Conservation (phyloP, 92 coral and sea anemone species). For the Phymanthus crucifer region DNA sequence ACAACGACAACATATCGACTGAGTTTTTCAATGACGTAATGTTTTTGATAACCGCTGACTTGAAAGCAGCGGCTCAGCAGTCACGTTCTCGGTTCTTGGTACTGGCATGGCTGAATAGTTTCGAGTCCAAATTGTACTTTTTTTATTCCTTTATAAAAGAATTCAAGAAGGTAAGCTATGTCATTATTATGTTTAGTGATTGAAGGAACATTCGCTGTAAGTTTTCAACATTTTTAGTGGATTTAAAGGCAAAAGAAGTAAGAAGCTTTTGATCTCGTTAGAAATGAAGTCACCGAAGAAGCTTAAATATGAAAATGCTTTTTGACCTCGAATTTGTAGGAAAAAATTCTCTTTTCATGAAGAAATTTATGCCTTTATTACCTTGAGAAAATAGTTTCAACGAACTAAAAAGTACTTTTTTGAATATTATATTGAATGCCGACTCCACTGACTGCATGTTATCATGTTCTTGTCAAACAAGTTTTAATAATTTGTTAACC, state of each 20-base stretch:
- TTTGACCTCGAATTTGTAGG: no score
- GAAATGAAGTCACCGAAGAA: no score
- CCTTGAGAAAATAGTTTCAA: no score
- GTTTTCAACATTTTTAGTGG: neutral
- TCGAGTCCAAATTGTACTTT: neutral
- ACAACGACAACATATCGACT: neutral
- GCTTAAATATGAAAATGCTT: no score
- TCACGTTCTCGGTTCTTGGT: neutral
- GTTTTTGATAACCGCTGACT: constrained; percentile 36
- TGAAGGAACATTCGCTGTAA: neutral
- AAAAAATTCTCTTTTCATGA: no score
- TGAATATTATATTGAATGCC: no score
- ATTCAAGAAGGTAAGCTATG: neutral
- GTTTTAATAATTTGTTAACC: no score
- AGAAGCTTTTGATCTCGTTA: no score
- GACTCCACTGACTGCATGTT: no score
- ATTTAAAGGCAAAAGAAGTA: neutral
- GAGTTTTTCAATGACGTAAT: constrained; percentile 28
- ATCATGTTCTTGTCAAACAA: no score
- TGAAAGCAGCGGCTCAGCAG: neutral
- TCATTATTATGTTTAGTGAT: neutral
- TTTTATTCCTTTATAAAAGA: neutral
- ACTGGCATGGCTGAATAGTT: neutral
- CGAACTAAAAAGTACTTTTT: no score
- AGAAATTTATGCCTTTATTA: no score